phyloP scores from a whole-genome alignment of 2,797 vertebrate genomes.

The Pachyuromys duprasi region DNA sequence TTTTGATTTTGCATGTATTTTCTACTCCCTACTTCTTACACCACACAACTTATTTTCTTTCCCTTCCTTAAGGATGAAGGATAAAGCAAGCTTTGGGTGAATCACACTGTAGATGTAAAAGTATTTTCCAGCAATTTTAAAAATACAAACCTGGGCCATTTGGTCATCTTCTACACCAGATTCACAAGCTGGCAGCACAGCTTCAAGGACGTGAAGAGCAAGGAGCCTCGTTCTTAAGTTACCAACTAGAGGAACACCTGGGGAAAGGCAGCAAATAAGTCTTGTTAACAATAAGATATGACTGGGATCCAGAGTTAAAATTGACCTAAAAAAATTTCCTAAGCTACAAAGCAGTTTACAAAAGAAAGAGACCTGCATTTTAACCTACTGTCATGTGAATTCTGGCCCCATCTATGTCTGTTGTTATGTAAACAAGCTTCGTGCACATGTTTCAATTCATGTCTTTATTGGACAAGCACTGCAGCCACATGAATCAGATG shows the following conservation, averaged over 20 bases:
- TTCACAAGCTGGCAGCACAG: slow-evolving; percentile 97
- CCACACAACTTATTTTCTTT: slow-evolving; percentile 24
- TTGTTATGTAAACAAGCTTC: not conserved
- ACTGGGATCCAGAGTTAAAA: slow-evolving; percentile 58
- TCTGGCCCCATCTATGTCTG: not conserved
- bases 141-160: slow-evolving; percentile 93
- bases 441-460: not conserved
- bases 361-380: not conserved
- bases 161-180: slow-evolving; percentile 96
- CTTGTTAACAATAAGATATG: slow-evolving; percentile 29
- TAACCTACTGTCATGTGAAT: slow-evolving; percentile 49
- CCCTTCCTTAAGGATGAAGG: slow-evolving; percentile 8
- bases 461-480: slow-evolving; percentile 13
- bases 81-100: slow-evolving; percentile 38
- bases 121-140: slow-evolving; percentile 55
- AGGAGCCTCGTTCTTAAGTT: slow-evolving; percentile 97
- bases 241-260: slow-evolving; percentile 96
- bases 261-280: not conserved
- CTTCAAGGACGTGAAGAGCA: slow-evolving; percentile 97
- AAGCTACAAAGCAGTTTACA: slow-evolving; percentile 34
- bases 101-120: no score
- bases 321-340: not conserved
- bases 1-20: slow-evolving; percentile 44
- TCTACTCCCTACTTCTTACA: not conserved
- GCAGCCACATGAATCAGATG: not conserved